phyloP scores from a whole-genome alignment of 2,113 vertebrate genomes.

The rabbit (Oryctolagus cuniculus) region DNA sequence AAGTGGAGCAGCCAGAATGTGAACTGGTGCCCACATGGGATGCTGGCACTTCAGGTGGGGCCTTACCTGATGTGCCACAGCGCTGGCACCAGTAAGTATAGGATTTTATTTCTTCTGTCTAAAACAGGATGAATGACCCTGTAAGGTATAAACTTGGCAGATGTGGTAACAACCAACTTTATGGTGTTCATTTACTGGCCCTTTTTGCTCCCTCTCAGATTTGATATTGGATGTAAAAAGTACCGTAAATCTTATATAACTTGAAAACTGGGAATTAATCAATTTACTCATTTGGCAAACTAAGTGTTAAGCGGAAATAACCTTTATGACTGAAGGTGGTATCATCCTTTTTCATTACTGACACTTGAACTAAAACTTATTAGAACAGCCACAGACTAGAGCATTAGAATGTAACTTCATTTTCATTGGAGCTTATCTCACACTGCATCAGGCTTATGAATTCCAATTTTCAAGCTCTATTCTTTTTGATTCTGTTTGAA shows the following conservation, averaged over 20 bases:
- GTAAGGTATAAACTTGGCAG: neutral
- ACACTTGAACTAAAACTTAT: neutral
- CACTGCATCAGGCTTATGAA: neutral
- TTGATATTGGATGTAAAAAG: neutral
- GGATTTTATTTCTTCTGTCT: conserved; percentile 22
- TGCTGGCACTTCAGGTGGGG: no score
- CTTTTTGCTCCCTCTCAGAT: neutral
- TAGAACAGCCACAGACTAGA: neutral
- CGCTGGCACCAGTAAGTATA: neutral
- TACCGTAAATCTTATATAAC: neutral
- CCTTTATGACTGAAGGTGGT: neutral
- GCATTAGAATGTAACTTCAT: neutral
- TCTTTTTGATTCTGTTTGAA: neutral
- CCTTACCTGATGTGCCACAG: no score
- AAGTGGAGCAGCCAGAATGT: no score
- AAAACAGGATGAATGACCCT: neutral
- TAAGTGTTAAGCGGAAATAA: neutral
- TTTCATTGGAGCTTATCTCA: neutral
- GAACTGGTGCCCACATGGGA: no score
- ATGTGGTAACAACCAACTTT: neutral
- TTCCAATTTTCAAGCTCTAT: neutral
- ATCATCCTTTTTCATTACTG: neutral
- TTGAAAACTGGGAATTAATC: neutral
- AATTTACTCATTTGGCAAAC: neutral
- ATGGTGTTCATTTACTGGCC: neutral